Conservation (phyloP, 2,797 vertebrate species). For the Chanos chanos region DNA sequence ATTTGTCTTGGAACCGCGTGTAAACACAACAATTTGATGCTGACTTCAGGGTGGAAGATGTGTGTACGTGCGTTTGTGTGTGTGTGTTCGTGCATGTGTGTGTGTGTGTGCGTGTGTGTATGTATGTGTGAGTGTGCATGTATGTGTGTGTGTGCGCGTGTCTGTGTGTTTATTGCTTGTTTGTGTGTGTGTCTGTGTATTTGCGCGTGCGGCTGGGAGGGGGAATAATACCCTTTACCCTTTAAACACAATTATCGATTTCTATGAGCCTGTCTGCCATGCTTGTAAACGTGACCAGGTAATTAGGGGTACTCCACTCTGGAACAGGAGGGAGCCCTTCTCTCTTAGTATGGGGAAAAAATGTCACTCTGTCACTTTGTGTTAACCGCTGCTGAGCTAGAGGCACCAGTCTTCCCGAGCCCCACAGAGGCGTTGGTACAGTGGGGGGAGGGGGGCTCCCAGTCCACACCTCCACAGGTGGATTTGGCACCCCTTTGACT, state of each 20-base stretch:
- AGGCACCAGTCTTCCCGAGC: conserved; percentile 15
- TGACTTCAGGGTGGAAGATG: no score
- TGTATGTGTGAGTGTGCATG: conserved; percentile 14
- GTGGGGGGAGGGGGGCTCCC: neutral
- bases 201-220: conserved; percentile 28
- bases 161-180: conserved; percentile 13
- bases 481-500: conserved; percentile 54
- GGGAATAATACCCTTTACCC: conserved; percentile 40
- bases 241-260: conserved; percentile 66
- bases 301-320: conserved; percentile 70
- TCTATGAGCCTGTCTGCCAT: conserved; percentile 67
- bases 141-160: conserved; percentile 13
- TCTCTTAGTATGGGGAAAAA: conserved; percentile 63
- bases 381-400: conserved; percentile 28
- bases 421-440: neutral
- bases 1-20: conserved; percentile 66
- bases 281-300: conserved; percentile 65
- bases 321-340: conserved; percentile 61
- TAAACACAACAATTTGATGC: conserved; percentile 67
- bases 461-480: conserved; percentile 39
- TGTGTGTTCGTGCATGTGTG: conserved; percentile 29
- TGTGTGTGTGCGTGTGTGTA: conserved; percentile 11
- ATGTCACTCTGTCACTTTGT: conserved; percentile 66
- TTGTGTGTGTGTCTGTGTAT: conserved; percentile 37
- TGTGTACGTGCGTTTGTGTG: conserved; percentile 29